Base-by-base conservation (phyloP, 1,140 invertebrate genomes). In the Eueides isabella region DNA sequence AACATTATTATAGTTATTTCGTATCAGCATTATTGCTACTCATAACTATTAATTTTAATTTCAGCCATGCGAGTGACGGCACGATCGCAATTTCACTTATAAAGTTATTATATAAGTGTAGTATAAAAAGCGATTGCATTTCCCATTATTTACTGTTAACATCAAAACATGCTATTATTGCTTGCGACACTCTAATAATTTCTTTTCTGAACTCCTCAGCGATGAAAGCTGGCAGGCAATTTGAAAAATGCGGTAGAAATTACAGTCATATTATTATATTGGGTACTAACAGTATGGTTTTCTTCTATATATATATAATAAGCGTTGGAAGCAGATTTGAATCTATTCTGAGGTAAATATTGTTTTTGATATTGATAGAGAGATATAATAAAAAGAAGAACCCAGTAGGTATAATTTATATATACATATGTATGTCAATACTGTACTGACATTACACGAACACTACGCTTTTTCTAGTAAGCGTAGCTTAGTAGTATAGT, bases 161-260 rank as follows among this genome's bases (percentile, higher is more conserved):
- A 3, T 55, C 7, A 55, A 61, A 31, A 64, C 61, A 30, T 28
- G 38, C n/a, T 38, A 71, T 70, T 70, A 63, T 64, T 71, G 69
- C 19, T 55, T 12, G 35, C 62, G 69, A 71, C 69, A 71, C 64
- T 23, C 11, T 44, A 64, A 71, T 71, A 55, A 67, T 55, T 69
- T 69, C 30, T 61, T 61, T 61, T 33, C 44, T 33, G n/a, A 55
- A 55, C 48, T 26, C 19, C 5, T 11, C 16, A 19, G 14, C 16
- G 16, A 6, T 23, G 7, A 55, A 55, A 19, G 48, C 48, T 55
- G 48, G 23, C 9, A 26, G 11, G 23, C 23, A 12, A 55, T 55
- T 55, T 55, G 48, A 55, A 55, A n/a, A 55, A 23, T 23, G 23
- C 23, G n/a, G 35, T 0, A 68, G 44, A 61, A 68, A 55, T 55